Conservation (phyloP, 2,797 vertebrate genomes). For the Lates japonicus region DNA sequence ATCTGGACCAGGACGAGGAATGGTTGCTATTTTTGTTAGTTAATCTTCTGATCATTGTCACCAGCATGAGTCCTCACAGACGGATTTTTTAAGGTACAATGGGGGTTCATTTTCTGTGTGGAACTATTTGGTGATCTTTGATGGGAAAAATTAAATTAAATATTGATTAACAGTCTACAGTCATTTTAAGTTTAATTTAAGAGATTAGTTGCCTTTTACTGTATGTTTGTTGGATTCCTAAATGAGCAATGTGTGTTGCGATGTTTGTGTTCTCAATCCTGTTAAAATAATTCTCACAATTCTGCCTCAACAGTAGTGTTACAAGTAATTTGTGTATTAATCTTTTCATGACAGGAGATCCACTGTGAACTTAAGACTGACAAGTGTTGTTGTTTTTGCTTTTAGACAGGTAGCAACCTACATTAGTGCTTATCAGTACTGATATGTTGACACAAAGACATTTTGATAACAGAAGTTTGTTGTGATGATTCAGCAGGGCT, state of each 20-base stretch:
- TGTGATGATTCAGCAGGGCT: conserved; percentile 11
- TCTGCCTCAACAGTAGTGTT: neutral
- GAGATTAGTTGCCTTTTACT: too few relatives aligned
- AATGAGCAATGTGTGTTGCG: neutral
- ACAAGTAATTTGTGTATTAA: conserved; percentile 50
- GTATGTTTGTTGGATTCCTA: neutral
- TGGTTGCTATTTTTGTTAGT: neutral
- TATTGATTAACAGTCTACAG: neutral
- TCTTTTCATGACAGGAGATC: conserved; percentile 10
- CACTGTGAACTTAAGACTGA: conserved; percentile 48
- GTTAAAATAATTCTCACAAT: too few relatives aligned
- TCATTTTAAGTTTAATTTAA: neutral
- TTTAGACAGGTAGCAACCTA: conserved; percentile 9
- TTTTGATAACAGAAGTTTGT: conserved; percentile 22
- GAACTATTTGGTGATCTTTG: neutral
- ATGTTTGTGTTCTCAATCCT: neutral
- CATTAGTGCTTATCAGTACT: conserved; percentile 13
- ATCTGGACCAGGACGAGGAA: neutral
- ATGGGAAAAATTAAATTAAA: neutral
- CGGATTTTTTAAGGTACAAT: neutral
- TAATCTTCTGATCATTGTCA: conserved; percentile 28
- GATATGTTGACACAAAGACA: neutral
- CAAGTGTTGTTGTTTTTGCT: conserved; percentile 21
- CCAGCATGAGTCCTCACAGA: neutral
- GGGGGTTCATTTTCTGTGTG: neutral